These are phyloP conservation scores for Rhabdornis inornatus DNA, from an alignment of 2,113 vertebrate species.

Conservation along the genomic window DNA sequence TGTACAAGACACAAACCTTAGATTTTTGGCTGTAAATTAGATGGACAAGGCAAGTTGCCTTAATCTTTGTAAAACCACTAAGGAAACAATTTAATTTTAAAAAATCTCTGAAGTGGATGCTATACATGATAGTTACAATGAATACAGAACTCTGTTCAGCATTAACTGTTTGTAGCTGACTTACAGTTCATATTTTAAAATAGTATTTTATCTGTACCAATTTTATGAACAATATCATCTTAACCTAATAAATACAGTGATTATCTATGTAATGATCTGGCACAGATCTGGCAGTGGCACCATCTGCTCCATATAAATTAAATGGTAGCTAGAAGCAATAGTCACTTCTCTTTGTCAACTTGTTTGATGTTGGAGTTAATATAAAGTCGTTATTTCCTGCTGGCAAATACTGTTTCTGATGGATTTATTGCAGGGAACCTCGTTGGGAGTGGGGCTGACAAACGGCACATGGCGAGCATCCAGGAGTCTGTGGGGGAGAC, in stretches of 20 bases:
- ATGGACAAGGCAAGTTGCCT: neutral
- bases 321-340: neutral
- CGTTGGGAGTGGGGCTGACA: slow-evolving; percentile 88
- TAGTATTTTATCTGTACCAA: neutral
- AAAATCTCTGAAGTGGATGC: neutral
- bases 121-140: neutral
- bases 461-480: slow-evolving; percentile 91
- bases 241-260: neutral
- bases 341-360: neutral
- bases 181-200: neutral
- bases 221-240: neutral
- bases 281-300: neutral
- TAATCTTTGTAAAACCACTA: neutral
- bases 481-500: slow-evolving; percentile 97
- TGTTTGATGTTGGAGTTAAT: neutral
- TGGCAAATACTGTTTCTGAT: neutral
- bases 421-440: slow-evolving; percentile 67
- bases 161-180: neutral
- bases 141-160: neutral
- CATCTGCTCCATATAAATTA: neutral
- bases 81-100: neutral
- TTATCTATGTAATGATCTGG: neutral
- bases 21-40: neutral
- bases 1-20: neutral
- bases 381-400: neutral